Base-by-base conservation (phyloP, 2,888 invertebrate genomes). In the Drosophila paranaensis region DNA sequence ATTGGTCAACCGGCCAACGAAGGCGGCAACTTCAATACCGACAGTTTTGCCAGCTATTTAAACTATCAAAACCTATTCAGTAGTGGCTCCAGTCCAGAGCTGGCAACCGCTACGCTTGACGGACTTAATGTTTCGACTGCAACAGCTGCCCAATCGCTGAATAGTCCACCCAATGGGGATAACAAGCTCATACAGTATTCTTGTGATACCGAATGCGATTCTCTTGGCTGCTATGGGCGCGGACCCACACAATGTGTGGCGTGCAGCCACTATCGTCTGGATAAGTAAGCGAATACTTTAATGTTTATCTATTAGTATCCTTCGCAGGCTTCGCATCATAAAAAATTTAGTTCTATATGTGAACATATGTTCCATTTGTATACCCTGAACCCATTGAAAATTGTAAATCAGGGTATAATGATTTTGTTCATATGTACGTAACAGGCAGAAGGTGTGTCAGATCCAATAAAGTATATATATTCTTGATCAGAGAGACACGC, bases 201-300 rank as follows among this genome's bases (percentile, higher is more conserved):
- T 25, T 97, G 97, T 93, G 96, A 97, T 93, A 96, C 96, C 35
- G 96, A 97, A 93, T 97, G 97, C 93, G 97, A 97, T 92, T 93
- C 95, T 48, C 96, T 96, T 92, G 97, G 97, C 55, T 97, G 97
- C 92, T 97, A 96, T 90, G 97, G 97, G 69, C 95, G 95, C 90
- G 97, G 97, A 78, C 96, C 97, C 9, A 95, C 96, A 33, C 97
- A 97, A 90, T 97, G 97, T 92, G 95, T 97, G 63, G 95, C 96
- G 37, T 97, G 97, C 92, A 96, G 95, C 91, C 95, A 96, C 89
- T 97, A 96, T 89, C 94, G 96, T 50, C 94, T 97, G 80, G 97
- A 97, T 91, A 96, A 96, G 96, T 96, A 92, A 94, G 95, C 93
- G 27, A 27, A 20, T 20, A 20, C 20, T 2, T 20, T 20, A 20